Evolutionary conservation across 1,140 invertebrate genomes (phyloP).

Genomic region (Pentalonia nigronervosa): DNA sequence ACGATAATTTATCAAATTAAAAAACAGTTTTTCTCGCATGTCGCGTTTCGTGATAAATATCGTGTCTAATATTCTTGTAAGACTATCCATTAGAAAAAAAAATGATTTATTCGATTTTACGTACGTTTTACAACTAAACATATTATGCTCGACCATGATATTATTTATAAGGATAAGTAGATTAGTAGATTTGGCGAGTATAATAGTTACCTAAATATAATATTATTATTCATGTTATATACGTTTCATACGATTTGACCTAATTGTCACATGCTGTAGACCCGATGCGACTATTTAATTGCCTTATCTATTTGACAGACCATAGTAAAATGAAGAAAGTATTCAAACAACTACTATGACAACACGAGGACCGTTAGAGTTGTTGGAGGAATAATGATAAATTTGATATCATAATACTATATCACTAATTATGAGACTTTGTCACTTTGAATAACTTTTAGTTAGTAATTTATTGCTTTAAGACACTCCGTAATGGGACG

Average conservation of each 20-base stretch:
- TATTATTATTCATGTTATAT: neutral
- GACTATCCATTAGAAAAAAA: neutral
- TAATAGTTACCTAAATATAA: neutral
- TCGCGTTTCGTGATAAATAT: neutral
- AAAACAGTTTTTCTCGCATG: neutral
- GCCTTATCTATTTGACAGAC: neutral
- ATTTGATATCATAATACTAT: neutral
- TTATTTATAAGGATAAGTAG: neutral
- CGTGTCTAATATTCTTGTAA: neutral
- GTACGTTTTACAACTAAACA: neutral
- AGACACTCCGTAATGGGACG: neutral
- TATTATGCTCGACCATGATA: neutral
- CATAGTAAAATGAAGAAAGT: neutral
- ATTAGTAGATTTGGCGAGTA: neutral
- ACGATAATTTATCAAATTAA: neutral
- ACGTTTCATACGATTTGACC: neutral
- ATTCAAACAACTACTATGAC: neutral
- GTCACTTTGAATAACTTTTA: neutral
- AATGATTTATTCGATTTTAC: neutral
- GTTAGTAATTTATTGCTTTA: neutral
- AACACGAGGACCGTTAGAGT: neutral
- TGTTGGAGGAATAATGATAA: neutral
- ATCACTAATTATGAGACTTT: too few relatives aligned
- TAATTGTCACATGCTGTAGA: neutral
- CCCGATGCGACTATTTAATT: neutral